Base-by-base conservation (phyloP, 2,113 vertebrate species). In the Perognathus longimembris region DNA sequence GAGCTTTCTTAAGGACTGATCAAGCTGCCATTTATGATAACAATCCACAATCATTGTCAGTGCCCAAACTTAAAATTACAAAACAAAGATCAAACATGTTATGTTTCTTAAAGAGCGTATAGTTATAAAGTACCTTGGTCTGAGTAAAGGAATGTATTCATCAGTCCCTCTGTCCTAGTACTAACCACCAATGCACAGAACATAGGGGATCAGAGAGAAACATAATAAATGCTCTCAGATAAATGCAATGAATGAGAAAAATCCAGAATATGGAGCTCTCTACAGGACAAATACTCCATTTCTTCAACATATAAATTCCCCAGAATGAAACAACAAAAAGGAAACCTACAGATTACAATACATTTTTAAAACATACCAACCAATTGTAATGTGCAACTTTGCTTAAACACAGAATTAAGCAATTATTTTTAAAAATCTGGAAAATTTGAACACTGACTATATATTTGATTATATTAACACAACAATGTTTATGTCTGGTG, bases 21-120 rank as follows among this genome's bases (percentile, higher is more conserved):
- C 14, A 70, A 73, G 14, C 73, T 40, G 11, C 34, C 54, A 18
- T 21, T 36, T 40, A 54, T 26, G 12, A 54, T 50, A 18, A 17
- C 45, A 26, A 24, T 36, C 32, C 3, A 24, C 28, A 10, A 28
- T 54, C 66, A 20, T 6, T 50, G 81, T 85, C 1, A 78, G 4
- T n/a, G 24, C 64, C 40, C 61, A 64, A n/a, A 64, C 85, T 93
- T 91, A 92, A 94, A 61, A 74, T 78, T 66, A 87, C 22, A 21
- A 34, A 90, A 42, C 21, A 88, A 40, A 42, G 26, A 34, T 30
- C 45, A 81, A 38, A 8, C 79, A 24, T 63, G 21, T 45, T 80
- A 38, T 63, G 57, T 64, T 81, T 82, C 50, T 45, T 54, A 63
- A 61, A 26, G 59, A 59, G 74, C 81, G 24, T 75, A 71, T 20